A percentile compares a stretch with the other conserved stretches of the same genome.
These are phyloP conservation scores for Brachystomella parvula DNA, from an alignment of 1,140 invertebrate species.

Conservation along the genomic window DNA sequence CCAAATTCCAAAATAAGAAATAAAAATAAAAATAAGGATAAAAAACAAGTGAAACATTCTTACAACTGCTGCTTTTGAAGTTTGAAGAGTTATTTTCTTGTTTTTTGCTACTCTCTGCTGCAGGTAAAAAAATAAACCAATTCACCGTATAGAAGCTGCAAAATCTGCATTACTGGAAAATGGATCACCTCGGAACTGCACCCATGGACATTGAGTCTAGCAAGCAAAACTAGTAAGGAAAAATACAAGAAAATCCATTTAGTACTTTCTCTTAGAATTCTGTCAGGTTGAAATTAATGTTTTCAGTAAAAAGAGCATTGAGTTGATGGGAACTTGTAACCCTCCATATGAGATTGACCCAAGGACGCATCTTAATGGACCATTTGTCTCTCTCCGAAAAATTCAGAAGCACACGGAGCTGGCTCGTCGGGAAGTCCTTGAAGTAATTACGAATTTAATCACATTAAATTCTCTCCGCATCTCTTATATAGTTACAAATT, in stretches of 20 bases:
- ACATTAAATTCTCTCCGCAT: too few relatives aligned
- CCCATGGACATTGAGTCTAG: neutral
- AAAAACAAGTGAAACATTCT: too few relatives aligned
- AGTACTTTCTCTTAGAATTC: neutral
- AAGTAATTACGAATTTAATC: too few relatives aligned
- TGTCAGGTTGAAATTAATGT: neutral
- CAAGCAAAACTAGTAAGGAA: neutral
- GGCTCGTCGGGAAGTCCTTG: constrained; percentile 18
- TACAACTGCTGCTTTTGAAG: too few relatives aligned
- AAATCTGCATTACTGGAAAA: neutral
- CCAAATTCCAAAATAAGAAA: too few relatives aligned
- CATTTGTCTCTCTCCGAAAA: constrained; percentile 31
- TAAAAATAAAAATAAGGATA: too few relatives aligned
- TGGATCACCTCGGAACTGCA: neutral
- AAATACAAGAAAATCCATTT: neutral
- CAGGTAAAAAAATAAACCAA: too few relatives aligned
- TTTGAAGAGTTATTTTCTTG: too few relatives aligned
- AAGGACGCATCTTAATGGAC: constrained; percentile 31
- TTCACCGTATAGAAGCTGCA: too few relatives aligned
- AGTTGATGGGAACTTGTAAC: constrained; percentile 6
- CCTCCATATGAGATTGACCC: constrained; percentile 26
- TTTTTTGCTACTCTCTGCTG: too few relatives aligned
- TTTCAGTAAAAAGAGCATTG: constrained; percentile 14
- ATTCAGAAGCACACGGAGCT: constrained; percentile 33
- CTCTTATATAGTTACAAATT: neutral